A percentile compares a stretch with the other conserved stretches of the same genome.
Conservation (phyloP, 2,797 vertebrate species). For the Epinephelus coioides region DNA sequence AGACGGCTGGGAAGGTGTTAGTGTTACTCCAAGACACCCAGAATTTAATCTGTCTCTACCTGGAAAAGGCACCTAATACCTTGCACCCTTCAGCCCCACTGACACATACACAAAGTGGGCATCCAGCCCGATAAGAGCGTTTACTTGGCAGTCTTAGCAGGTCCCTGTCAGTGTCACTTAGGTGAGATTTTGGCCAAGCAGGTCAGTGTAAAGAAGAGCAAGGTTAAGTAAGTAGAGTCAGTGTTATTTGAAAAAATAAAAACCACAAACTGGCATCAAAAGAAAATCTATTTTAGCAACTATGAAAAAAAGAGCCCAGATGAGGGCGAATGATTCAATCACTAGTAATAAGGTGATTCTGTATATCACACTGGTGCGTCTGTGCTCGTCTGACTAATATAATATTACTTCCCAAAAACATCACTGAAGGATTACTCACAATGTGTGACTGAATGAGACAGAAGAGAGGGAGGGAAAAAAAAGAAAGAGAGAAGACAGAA, state of each 20-base stretch:
- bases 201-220: conserved; percentile 29
- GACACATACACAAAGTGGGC: conserved; percentile 37
- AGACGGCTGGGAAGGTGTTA: conserved; percentile 3
- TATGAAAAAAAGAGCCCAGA: not conserved
- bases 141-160: conserved; percentile 43
- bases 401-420: conserved; percentile 17
- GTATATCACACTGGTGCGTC: not conserved
- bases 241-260: not conserved
- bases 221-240: not conserved
- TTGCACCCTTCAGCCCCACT: not conserved
- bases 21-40: conserved; percentile 15
- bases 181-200: conserved; percentile 29
- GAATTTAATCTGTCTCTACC: conserved; percentile 34
- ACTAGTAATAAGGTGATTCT: conserved; percentile 5
- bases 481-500: not conserved
- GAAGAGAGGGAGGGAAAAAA: not conserved
- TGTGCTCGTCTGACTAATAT: conserved; percentile 40
- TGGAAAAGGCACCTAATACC: conserved; percentile 37
- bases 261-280: not conserved
- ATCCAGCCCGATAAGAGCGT: conserved; percentile 27
- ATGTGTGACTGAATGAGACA: conserved; percentile 28
- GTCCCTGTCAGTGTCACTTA: conserved; percentile 45
- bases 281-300: not conserved
- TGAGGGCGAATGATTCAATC: conserved; percentile 36
- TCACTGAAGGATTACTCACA: conserved; percentile 52